Conservation (phyloP, 2,888 invertebrate species). For the Hypomecis atomaria region DNA sequence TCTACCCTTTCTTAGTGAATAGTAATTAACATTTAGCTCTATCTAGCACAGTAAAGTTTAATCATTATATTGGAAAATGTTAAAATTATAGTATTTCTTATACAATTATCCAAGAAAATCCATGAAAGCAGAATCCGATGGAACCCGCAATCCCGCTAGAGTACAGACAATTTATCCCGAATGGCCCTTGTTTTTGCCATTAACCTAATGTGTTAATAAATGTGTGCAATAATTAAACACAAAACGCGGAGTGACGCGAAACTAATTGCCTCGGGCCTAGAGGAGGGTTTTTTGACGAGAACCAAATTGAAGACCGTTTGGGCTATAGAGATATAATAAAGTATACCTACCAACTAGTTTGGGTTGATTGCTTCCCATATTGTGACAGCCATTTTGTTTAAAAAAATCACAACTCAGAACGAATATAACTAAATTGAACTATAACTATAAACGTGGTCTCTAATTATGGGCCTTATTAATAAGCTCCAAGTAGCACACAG, state of each 20-base stretch:
- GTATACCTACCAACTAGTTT: too few relatives aligned
- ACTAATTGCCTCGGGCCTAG: slow-evolving; percentile 70
- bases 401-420: not conserved
- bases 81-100: too few relatives aligned
- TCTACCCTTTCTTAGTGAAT: too few relatives aligned
- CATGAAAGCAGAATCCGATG: slow-evolving; percentile 16
- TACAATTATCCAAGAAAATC: slow-evolving; percentile 8
- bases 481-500: too few relatives aligned
- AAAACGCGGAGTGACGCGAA: slow-evolving; percentile 62
- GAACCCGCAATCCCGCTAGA: slow-evolving; percentile 31
- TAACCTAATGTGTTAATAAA: slow-evolving; percentile 80
- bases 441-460: too few relatives aligned
- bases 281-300: slow-evolving; percentile 30
- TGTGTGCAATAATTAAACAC: slow-evolving; percentile 79
- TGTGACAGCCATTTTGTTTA: slow-evolving; percentile 1
- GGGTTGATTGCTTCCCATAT: slow-evolving; percentile 20
- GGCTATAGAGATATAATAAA: too few relatives aligned
- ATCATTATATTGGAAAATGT: too few relatives aligned
- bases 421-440: too few relatives aligned
- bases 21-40: too few relatives aligned
- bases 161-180: slow-evolving; percentile 72
- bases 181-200: slow-evolving; percentile 76
- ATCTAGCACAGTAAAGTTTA: too few relatives aligned
- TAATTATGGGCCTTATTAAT: too few relatives aligned
- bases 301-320: slow-evolving; percentile 29